Base-by-base conservation (phyloP, 2,888 invertebrate genomes). In the Unio pictorum region DNA sequence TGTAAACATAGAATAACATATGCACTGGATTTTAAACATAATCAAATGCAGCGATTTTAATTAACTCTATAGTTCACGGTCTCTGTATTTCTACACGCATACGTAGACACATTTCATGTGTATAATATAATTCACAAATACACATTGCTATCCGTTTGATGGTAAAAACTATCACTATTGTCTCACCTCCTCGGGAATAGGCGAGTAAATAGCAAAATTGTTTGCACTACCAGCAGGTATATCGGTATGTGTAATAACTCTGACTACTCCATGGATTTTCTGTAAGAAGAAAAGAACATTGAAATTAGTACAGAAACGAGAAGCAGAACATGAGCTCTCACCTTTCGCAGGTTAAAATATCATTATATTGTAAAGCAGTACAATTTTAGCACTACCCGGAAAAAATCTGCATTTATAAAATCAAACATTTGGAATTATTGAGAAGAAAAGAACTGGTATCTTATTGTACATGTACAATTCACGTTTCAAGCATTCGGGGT, bases 171-270 rank as follows among this genome's bases (percentile, higher is more conserved):
- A 8, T 8, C 23, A 23, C 17, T 11, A 3, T 26, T 17, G 11
- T 23, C 55, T 56, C 60, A 76, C 76, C 76, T 76, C 70, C 60
- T 74, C 74, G 17, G 68, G 65, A 1, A 18, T 8, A 0, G 69
- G 11, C 23, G 56, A 45, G 1, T 71, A 61, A 17, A 66, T 55
- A 20, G 58, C 26, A 66, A 68, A 74, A 28, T 82, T 88, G 87
- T 94, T 95, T 58, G 89, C 90, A 0, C 94, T 94, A 23, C 72
- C 76, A 15, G 58, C 3, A 0, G 94, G 94, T 55, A 95, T 92
- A 81, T 95, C 94, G 80, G 93, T 92, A 0, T 93, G 93, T 55
- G 93, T 92, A 72, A 92, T 92, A 81, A 93, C 94, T 0, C 93
- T 93, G 54, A 93, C 81, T 0, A 95, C 94, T 0, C 95, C 95